Conservation (phyloP, 1,140 invertebrate genomes). For the Heterodera carotae region DNA sequence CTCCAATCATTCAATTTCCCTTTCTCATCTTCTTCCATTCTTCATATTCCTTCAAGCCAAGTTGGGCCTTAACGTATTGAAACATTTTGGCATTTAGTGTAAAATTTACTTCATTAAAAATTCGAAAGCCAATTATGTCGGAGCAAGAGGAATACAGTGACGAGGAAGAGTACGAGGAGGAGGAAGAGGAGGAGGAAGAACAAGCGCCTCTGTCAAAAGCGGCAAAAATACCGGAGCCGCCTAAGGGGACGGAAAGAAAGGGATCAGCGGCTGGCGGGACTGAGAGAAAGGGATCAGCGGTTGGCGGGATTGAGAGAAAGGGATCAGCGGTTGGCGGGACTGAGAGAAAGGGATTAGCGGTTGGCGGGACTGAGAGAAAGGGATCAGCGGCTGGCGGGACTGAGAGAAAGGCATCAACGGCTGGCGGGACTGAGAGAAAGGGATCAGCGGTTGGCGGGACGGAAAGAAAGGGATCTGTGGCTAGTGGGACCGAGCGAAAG, state of each 20-base stretch:
- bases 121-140: too few species aligned
- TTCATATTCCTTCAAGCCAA: background rate
- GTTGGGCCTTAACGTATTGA: background rate
- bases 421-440: too few species aligned
- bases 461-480: background rate
- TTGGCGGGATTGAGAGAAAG: too few species aligned
- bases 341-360: too few species aligned
- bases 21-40: background rate
- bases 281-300: too few species aligned
- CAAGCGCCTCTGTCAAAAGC: slow-evolving; percentile 10
- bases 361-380: too few species aligned
- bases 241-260: slow-evolving; percentile 11
- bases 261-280: background rate
- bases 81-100: too few species aligned
- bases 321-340: too few species aligned
- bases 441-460: too few species aligned
- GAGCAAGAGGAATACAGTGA: slow-evolving; percentile 38
- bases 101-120: too few species aligned
- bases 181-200: slow-evolving; percentile 22
- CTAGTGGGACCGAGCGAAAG: too few species aligned
- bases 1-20: background rate
- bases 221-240: slow-evolving; percentile 12
- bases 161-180: slow-evolving; percentile 39
- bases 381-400: background rate
- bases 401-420: background rate